These are phyloP conservation scores for Pseudomyrmex dendroicus DNA, from an alignment of 1,140 invertebrate species.

Conservation along the genomic window DNA sequence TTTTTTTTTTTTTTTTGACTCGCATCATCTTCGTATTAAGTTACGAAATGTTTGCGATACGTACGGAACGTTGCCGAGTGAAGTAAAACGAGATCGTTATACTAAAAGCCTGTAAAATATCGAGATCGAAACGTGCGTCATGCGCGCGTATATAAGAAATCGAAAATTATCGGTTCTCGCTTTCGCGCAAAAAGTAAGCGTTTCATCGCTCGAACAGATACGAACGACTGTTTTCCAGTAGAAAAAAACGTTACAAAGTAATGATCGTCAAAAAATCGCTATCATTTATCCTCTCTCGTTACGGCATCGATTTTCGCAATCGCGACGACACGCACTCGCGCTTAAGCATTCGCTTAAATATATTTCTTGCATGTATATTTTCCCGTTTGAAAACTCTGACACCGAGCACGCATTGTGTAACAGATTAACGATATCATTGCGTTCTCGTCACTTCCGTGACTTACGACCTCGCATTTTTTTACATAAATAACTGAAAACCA, in stretches of 20 bases:
- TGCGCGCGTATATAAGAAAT: neutral
- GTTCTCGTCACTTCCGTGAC: conserved; percentile 19
- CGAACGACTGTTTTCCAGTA: too few relatives aligned
- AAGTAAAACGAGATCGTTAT: neutral
- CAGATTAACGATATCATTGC: conserved; percentile 39
- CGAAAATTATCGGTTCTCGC: neutral
- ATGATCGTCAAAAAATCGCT: neutral
- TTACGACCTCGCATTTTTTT: conserved; percentile 46
- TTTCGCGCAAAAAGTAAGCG: neutral
- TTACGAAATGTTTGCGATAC: conserved; percentile 35
- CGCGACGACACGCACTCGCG: neutral
- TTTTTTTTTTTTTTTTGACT: too few relatives aligned
- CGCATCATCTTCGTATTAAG: conserved; percentile 5
- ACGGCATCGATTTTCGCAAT: conserved; percentile 9
- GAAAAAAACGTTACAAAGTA: conserved; percentile 6
- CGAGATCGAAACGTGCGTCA: neutral
- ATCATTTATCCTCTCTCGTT: conserved; percentile 16
- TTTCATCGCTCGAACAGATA: conserved; percentile 3
- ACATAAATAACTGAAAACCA: conserved; percentile 24
- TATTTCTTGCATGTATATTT: conserved; percentile 15
- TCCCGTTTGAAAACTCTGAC: conserved; percentile 6
- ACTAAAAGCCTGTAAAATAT: too few relatives aligned
- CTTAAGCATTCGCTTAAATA: neutral
- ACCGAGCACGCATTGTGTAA: conserved; percentile 41
- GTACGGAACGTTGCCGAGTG: neutral